Evolutionary conservation across 2,888 invertebrate genomes (phyloP), one percentile per base, ranked within the genome.

Genomic region (Phalangium opilio): DNA sequence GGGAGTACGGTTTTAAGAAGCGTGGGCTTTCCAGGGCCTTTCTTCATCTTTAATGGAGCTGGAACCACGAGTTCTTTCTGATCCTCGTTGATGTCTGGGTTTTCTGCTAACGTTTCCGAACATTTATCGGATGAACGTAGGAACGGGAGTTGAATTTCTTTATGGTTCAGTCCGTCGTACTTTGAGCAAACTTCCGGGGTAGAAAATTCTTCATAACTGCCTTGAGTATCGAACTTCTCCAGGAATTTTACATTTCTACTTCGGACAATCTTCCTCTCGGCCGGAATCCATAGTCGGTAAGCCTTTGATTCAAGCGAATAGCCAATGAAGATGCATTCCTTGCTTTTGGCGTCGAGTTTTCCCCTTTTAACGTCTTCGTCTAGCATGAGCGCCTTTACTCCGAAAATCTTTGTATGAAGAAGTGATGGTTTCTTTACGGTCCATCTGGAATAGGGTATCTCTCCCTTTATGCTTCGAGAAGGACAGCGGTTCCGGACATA

Each of bases 401-500:
- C 46, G 41, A 46, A 46, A 2, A 41, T 41, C 14, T 27, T 27
- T 8, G 8, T 27, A 27, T 27, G 27, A 8, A 4, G 4, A 27
- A 27, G 27, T 7, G 27, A 27, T 27, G 27, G 27, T 7, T 44
- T 35, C 21, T 38, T 39, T 27, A 18, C 20, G 36, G 8, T 3
- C 20, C 20, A 19, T 36, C 18, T 20, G 5, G 21, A 15, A 17
- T 11, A 15, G 17, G 43, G 43, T 14, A 32, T 43, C 3, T 33
- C 27, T 5, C 27, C 21, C 7, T 40, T 17, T 7, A 42, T 35
- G 3, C 39, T 34, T 19, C 42, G 41, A 11, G 27, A 47, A 2
- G 50, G 45, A 19, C 14, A 42, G n/a, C 48, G 35, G 33, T 49
- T 50, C 5, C 43, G 19, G 11, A 54, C 3, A 35, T 53, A 53